phyloP scores from a whole-genome alignment of 2,113 vertebrate species.

The Mola mola region DNA sequence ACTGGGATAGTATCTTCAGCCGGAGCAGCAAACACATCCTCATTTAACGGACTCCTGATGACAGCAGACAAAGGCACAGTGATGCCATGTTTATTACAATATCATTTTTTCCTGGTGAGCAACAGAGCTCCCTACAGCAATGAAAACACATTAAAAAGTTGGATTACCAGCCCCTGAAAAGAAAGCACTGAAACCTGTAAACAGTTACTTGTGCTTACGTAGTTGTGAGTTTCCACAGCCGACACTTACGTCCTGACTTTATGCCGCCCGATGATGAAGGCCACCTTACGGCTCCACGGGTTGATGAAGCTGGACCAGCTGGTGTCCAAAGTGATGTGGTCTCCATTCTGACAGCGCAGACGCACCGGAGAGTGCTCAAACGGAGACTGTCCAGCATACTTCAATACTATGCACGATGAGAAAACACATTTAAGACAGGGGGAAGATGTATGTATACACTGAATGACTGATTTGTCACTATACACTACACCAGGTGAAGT shows the following conservation, averaged over 20 bases:
- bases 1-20: slow-evolving; percentile 69
- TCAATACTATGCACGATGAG: slow-evolving; percentile 81
- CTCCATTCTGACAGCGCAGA: slow-evolving; percentile 89
- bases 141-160: no score
- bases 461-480: no score
- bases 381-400: slow-evolving; percentile 86
- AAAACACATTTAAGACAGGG: background rate
- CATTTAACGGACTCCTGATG: slow-evolving; percentile 88
- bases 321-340: slow-evolving; percentile 89
- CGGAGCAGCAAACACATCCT: slow-evolving; percentile 88
- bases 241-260: slow-evolving; percentile 89
- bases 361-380: slow-evolving; percentile 90
- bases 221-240: no score
- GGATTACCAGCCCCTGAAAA: no score
- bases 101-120: background rate
- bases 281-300: slow-evolving; percentile 92
- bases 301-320: slow-evolving; percentile 95
- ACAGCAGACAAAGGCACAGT: slow-evolving; percentile 4
- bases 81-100: background rate
- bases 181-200: no score
- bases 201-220: no score
- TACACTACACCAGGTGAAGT: no score
- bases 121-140: background rate
- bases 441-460: no score
- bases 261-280: slow-evolving; percentile 90